phyloP scores from a whole-genome alignment of 2,888 invertebrate genomes.

The Halictus ligatus region DNA sequence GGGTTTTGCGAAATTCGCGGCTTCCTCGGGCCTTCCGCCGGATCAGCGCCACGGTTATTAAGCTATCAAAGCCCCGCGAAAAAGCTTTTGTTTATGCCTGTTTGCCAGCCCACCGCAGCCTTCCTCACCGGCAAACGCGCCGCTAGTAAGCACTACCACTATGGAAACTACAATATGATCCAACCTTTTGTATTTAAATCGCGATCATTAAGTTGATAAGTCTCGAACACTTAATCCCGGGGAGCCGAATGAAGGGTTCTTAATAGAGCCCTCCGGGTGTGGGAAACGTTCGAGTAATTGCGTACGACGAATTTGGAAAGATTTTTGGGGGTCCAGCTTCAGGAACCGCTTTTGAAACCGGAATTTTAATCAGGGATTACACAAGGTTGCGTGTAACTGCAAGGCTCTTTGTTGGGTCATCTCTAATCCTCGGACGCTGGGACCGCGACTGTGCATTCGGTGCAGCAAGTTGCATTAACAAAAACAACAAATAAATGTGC shows the following conservation, averaged over 20 bases:
- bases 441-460: neutral
- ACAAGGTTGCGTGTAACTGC: neutral
- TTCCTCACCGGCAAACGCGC: neutral
- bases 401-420: neutral
- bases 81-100: constrained; percentile 60
- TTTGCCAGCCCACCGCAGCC: neutral
- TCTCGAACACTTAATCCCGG: neutral
- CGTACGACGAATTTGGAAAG: neutral
- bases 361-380: constrained; percentile 7
- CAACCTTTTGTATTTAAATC: constrained; percentile 14
- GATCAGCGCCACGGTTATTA: constrained; percentile 58
- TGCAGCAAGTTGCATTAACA: neutral
- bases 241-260: neutral
- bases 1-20: constrained; percentile 80
- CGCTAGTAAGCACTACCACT: neutral
- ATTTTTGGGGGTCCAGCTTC: neutral
- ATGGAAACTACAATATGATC: neutral
- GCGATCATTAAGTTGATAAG: constrained; percentile 4
- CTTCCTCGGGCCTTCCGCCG: constrained; percentile 45
- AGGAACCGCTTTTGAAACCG: neutral
- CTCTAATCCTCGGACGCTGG: neutral
- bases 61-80: constrained; percentile 54
- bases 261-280: neutral
- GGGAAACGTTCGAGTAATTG: neutral
- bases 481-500: neutral